These are phyloP conservation scores for Larimichthys crocea DNA, from an alignment of 2,113 vertebrate genomes.

Conservation along the genomic window DNA sequence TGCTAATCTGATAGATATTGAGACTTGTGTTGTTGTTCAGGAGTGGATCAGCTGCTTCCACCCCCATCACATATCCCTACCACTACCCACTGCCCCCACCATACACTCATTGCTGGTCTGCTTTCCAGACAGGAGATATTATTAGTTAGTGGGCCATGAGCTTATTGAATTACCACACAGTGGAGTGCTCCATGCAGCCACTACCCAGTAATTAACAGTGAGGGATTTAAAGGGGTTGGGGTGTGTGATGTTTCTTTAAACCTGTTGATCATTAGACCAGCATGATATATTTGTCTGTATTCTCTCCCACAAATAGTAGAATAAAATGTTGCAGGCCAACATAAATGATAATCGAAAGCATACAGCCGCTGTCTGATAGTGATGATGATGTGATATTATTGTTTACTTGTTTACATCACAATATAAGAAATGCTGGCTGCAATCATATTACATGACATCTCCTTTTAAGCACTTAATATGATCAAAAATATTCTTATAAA, in stretches of 20 bases:
- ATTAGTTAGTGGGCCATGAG: conserved; percentile 75
- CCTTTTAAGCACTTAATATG: background rate
- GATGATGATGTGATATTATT: background rate
- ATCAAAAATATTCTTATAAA: background rate
- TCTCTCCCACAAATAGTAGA: background rate
- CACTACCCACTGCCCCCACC: background rate
- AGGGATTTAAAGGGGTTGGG: conserved; percentile 69
- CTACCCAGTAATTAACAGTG: conserved; percentile 74
- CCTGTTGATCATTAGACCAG: conserved; percentile 55
- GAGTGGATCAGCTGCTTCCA: conserved; percentile 32
- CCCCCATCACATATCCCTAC: background rate
- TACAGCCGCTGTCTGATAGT: conserved; percentile 1
- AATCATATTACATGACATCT: background rate
- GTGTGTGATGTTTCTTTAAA: conserved; percentile 59
- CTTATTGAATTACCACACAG: conserved; percentile 80
- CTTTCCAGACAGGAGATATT: conserved; percentile 73
- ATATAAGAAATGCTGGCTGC: background rate
- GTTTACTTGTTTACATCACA: background rate
- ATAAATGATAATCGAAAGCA: conserved; percentile 1
- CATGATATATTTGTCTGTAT: conserved; percentile 9
- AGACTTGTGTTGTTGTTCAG: conserved; percentile 33
- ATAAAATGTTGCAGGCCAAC: background rate
- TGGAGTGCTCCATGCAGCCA: conserved; percentile 64
- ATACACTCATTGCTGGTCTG: conserved; percentile 43
- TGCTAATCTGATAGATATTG: conserved; percentile 52